Base-by-base conservation (phyloP, 2,888 invertebrate species). In the Aspidiotus rigidus region DNA sequence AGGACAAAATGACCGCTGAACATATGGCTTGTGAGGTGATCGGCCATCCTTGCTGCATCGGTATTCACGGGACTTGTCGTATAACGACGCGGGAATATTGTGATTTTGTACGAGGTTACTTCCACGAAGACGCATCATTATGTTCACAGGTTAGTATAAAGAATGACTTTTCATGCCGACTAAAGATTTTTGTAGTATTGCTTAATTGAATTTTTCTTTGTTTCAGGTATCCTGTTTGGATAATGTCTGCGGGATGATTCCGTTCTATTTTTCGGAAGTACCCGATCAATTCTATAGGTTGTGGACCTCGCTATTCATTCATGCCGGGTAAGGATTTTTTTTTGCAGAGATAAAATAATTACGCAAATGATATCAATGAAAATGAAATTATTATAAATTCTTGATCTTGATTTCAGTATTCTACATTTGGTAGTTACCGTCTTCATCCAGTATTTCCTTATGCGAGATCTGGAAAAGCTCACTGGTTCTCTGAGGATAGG, bases 271-370 rank as follows among this genome's bases (percentile, higher is more conserved):
- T 73, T 86, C 90, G 64, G 90, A 94, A 77, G 86, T 87, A 75
- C 98, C 98, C 61, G 96, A 99, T 82, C 99, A 99, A 80, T 86
- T 98, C 78, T 99, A 98, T 80, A 85, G 99, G 74, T 85, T 98
- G 42, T 92, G 96, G 85, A 96, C 95, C 49, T 95, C 98, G 16
- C 82, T 96, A 62, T 99, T 99, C 79, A 86, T 99, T 73, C 98
- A 99, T 79, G 98, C 98, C 64, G 99, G 98, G 86, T 86, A 79
- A 77, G 77, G 74, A 64, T 49, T 49, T 49, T 49, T 49, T 6
- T 2, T 49, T 6, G 49, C 2, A 49, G n/a, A n/a, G n/a, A n/a
- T n/a, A n/a, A n/a, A n/a, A n/a, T n/a, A n/a, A n/a, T n/a, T n/a
- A n/a, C n/a, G n/a, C n/a, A 49, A 3, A 49, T 49, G 3, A 49